Evolutionary conservation across 2,888 invertebrate species (phyloP).

Genomic region (Criorhina ranunculi): DNA sequence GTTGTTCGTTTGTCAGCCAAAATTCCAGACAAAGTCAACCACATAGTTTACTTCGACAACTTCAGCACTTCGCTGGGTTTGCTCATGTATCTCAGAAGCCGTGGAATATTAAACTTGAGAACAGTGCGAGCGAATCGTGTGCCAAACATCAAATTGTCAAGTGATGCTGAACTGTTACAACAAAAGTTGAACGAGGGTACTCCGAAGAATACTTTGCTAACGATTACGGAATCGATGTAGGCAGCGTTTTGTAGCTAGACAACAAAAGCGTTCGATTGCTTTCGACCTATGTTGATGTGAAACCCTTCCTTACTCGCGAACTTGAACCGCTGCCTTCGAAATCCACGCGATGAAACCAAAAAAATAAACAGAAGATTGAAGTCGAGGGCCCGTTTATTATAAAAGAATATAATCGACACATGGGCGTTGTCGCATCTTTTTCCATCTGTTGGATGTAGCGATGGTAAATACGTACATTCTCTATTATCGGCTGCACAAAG

Average conservation of each 20-base stretch:
- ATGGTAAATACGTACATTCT: not conserved
- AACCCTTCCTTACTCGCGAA: not conserved
- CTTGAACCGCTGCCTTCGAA: not conserved
- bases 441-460: not conserved
- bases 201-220: too few relatives aligned
- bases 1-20: constrained; percentile 4
- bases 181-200: too few relatives aligned
- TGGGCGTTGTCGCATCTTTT: not conserved
- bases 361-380: not conserved
- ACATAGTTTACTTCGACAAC: constrained; percentile 12
- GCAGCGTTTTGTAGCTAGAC: constrained; percentile 10
- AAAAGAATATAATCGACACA: not conserved
- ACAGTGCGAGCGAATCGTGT: not conserved
- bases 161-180: too few relatives aligned
- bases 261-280: constrained; percentile 17
- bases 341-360: not conserved
- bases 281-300: constrained; percentile 6
- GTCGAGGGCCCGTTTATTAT: not conserved
- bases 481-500: too few relatives aligned
- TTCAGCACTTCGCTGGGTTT: constrained; percentile 6
- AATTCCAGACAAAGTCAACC: constrained; percentile 4
- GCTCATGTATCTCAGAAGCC: constrained; percentile 1
- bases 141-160: too few relatives aligned
- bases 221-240: not conserved
- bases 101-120: not conserved